Base-by-base conservation (phyloP, 2,113 vertebrate species). In the Caloenas nicobarica region DNA sequence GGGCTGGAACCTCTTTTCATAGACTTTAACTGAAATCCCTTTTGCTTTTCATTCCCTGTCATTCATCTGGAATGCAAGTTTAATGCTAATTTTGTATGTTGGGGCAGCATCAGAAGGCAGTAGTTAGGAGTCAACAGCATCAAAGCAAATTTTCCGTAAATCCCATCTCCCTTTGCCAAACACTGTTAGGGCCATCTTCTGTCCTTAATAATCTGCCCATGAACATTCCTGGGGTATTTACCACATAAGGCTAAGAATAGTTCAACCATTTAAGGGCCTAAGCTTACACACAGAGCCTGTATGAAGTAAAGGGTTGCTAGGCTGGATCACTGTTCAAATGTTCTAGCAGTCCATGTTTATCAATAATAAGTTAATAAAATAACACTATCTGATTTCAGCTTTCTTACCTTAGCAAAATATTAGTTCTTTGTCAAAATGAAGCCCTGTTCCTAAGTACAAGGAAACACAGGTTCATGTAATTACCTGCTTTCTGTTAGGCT, bases 211-310 rank as follows among this genome's bases (percentile, higher is more conserved):
- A 72, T 95, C 90, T 94, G 84, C 85, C 92, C 65, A 61, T 93
- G 92, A 92, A 92, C 93, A 96, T 96, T 96, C 95, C 95, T 96
- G 90, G 44, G 77, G 80, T 76, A 91, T 96, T 88, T 70, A 95
- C 92, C 86, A 96, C 92, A 93, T 79, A 84, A 91, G 65, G 77
- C 82, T 93, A 97, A 97, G 93, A 96, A 97, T 96, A 96, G 91
- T 94, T 96, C 90, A 86, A 56, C 92, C 95, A 91, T 96, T 94
- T 97, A 96, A 95, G 93, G 95, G 44, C 82, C 76, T 92, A 76
- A 93, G 61, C 61, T 84, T 89, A 86, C 48, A 84, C 80, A 54
- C 44, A 69, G 76, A 77, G 83, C 62, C 70, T 79, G 38, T 66
- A 34, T 92, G 90, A 93, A 93, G 76, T 66, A 78, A 88, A 81